Conservation (phyloP, 30 jellyfish, hydroid and myxozoan genomes). For the Hydra vulgaris region DNA sequence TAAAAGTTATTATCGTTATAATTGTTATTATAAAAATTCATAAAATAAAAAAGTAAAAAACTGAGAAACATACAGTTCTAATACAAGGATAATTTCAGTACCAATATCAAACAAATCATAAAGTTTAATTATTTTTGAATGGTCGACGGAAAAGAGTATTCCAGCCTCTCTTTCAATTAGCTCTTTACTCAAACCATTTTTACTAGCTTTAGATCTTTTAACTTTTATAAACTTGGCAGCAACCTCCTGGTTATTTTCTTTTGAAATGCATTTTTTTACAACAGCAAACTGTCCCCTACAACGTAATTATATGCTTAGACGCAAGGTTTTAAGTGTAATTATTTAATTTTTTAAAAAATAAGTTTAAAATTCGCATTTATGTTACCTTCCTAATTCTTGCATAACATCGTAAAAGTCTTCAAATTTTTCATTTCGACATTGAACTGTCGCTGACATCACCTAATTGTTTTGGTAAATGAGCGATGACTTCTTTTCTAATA, state of each 20-base stretch:
- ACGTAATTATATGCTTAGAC: too few relatives aligned
- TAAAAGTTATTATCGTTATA: too few relatives aligned
- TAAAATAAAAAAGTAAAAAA: not conserved
- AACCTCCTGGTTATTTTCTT: slow-evolving; percentile 37
- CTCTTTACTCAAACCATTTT: slow-evolving; percentile 67
- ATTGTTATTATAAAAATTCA: not conserved
- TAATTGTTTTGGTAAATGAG: too few relatives aligned
- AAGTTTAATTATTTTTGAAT: slow-evolving; percentile 63
- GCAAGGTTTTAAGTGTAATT: not conserved
- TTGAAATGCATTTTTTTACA: slow-evolving; percentile 61
- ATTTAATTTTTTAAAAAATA: too few relatives aligned
- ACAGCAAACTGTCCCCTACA: slow-evolving; percentile 92
- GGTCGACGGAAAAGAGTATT: slow-evolving; percentile 46
- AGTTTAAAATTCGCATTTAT: not conserved
- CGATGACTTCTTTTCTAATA: too few relatives aligned
- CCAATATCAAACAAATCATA: slow-evolving; percentile 70
- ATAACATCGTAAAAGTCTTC: slow-evolving; percentile 48
- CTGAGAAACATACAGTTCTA: slow-evolving; percentile 66
- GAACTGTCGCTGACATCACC: slow-evolving; percentile 10
- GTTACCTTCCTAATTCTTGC: slow-evolving; percentile 81
- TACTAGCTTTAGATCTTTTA: slow-evolving; percentile 71
- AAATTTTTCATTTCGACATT: slow-evolving; percentile 38
- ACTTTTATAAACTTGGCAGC: slow-evolving; percentile 85
- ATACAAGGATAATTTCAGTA: slow-evolving; percentile 44
- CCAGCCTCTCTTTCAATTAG: slow-evolving; percentile 82